Conservation (phyloP, 2,888 invertebrate genomes). For the Empis stercorea region DNA sequence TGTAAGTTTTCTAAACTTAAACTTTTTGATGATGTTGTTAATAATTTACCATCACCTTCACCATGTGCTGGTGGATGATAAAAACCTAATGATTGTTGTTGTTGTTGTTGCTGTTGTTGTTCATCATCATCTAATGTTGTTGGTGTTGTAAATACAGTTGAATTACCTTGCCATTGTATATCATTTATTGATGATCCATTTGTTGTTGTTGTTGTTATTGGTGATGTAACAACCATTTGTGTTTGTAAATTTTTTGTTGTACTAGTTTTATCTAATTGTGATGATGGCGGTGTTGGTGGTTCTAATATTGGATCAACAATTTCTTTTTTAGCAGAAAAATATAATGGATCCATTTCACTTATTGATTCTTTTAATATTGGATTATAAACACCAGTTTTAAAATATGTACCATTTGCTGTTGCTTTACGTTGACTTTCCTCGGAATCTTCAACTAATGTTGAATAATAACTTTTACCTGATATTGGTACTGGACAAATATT, state of each 20-base stretch:
- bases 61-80: slow-evolving; percentile 5
- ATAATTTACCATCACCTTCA: slow-evolving; percentile 14
- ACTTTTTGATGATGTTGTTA: too few relatives aligned
- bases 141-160: too few relatives aligned
- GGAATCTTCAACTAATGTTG: slow-evolving; percentile 32
- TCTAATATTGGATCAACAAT: slow-evolving; percentile 4
- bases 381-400: slow-evolving; percentile 34
- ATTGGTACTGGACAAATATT: neutral
- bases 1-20: neutral
- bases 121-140: neutral
- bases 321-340: slow-evolving; percentile 5
- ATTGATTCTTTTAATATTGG: slow-evolving; percentile 25
- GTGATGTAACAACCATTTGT: too few relatives aligned
- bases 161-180: too few relatives aligned
- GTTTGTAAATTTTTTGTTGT: too few relatives aligned
- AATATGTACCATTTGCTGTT: slow-evolving; percentile 29
- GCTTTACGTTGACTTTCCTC: slow-evolving; percentile 28
- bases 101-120: neutral
- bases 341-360: neutral
- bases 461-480: slow-evolving; percentile 21
- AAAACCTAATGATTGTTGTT: neutral
- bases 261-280: too few relatives aligned
- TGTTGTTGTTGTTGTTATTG: too few relatives aligned
- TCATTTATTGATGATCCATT: too few relatives aligned
- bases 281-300: neutral